Conservation (phyloP, 1,140 invertebrate genomes). For the Drosophila triauraria region DNA sequence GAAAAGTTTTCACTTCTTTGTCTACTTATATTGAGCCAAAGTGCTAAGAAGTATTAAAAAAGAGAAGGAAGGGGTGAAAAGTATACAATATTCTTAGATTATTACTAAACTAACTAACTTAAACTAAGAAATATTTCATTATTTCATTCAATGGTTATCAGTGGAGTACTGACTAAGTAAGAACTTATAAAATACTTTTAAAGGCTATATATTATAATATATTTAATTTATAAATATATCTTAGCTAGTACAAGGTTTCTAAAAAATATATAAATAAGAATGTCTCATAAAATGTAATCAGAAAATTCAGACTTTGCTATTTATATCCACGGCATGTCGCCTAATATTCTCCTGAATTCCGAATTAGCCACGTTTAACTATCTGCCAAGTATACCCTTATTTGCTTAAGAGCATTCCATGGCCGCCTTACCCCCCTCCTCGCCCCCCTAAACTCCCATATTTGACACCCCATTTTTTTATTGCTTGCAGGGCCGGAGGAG, state of each 20-base stretch:
- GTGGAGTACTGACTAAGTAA: no score
- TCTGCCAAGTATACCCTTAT: slow-evolving; percentile 6
- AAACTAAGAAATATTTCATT: neutral
- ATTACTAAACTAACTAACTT: neutral
- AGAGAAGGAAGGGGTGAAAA: no score
- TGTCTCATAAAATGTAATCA: no score
- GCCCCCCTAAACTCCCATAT: neutral
- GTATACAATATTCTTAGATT: no score
- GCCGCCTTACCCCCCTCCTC: neutral
- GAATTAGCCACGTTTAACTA: slow-evolving; percentile 3
- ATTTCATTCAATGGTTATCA: no score
- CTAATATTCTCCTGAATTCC: neutral
- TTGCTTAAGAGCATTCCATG: slow-evolving; percentile 4
- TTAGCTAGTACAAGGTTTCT: no score
- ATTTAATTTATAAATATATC: no score
- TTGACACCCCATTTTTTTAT: slow-evolving; percentile 27
- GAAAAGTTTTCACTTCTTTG: neutral
- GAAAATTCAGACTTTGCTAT: neutral
- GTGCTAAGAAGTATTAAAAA: neutral
- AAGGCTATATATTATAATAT: no score
- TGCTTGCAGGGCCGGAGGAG: slow-evolving; percentile 59
- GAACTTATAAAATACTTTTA: no score
- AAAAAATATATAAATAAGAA: no score
- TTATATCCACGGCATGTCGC: neutral
- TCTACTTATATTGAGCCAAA: neutral